Conservation (phyloP, 2,113 vertebrate species). For the Boulengeromyrus knoepffleri region DNA sequence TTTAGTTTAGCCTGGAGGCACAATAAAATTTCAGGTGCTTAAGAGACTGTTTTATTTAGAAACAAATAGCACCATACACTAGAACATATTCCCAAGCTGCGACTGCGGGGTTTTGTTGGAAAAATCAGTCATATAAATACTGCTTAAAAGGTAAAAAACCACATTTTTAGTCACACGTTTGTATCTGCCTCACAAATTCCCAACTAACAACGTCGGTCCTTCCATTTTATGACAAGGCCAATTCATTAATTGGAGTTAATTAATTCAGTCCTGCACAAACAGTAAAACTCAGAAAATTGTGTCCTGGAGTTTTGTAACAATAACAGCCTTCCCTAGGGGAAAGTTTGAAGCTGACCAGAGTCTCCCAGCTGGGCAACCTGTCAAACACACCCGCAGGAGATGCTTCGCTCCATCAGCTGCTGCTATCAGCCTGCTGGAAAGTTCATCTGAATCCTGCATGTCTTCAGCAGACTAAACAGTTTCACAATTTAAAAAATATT, state of each 20-base stretch:
- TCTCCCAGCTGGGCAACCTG: neutral
- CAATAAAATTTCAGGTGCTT: neutral
- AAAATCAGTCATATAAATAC: neutral
- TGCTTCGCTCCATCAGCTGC: neutral
- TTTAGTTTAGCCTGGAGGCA: neutral
- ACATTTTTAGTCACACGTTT: neutral
- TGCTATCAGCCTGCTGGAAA: neutral
- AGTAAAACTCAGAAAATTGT: neutral
- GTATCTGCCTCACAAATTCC: neutral
- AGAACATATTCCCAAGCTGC: neutral
- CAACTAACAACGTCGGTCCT: neutral
- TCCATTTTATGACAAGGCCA: neutral
- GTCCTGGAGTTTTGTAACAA: neutral
- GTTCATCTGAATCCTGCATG: neutral
- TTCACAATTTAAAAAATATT: neutral
- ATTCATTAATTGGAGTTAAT: neutral
- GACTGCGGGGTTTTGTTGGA: neutral
- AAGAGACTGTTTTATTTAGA: constrained; percentile 3
- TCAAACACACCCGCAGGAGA: neutral
- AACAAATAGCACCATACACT: neutral
- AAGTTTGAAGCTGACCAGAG: neutral
- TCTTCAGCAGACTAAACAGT: neutral
- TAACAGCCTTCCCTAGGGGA: neutral
- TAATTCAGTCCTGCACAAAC: neutral
- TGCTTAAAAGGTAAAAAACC: neutral